A percentile compares a stretch with the other conserved stretches of the same genome.
These are phyloP conservation scores for Nephila pilipes DNA, from an alignment of 1,140 invertebrate species.

Conservation along the genomic window DNA sequence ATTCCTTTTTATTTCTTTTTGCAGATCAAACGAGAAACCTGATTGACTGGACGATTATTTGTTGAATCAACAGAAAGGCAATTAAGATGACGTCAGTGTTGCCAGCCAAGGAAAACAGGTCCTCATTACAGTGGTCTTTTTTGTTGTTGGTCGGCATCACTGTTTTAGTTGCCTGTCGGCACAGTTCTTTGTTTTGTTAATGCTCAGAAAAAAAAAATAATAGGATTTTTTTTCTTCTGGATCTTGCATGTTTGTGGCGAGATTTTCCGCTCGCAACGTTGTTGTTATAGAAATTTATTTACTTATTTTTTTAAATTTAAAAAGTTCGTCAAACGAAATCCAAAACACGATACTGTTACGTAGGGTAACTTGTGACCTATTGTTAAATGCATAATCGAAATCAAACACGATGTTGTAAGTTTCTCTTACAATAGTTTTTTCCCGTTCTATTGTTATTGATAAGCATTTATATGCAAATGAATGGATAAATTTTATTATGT, in stretches of 20 bases:
- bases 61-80: slow-evolving; percentile 9
- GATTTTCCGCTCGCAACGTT: neutral
- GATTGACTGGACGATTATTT: slow-evolving; percentile 28
- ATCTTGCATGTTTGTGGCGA: neutral
- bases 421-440: too few species aligned
- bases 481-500: too few species aligned
- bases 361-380: too few species aligned
- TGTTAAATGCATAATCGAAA: too few species aligned
- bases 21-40: slow-evolving; percentile 13
- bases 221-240: neutral
- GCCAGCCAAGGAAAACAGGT: slow-evolving; percentile 22
- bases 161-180: neutral
- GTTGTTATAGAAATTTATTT: neutral
- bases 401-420: too few species aligned
- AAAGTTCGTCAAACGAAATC: neutral
- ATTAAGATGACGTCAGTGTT: slow-evolving; percentile 38
- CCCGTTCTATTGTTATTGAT: too few species aligned
- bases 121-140: neutral
- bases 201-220: neutral
- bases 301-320: neutral
- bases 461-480: too few species aligned
- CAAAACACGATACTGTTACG: too few species aligned
- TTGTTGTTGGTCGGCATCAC: neutral
- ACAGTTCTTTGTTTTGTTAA: neutral
- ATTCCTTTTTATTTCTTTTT: neutral